Evolutionary conservation across 2,888 invertebrate genomes (phyloP), one percentile per base, ranked within the genome.

Genomic region (Drosophila dives): DNA sequence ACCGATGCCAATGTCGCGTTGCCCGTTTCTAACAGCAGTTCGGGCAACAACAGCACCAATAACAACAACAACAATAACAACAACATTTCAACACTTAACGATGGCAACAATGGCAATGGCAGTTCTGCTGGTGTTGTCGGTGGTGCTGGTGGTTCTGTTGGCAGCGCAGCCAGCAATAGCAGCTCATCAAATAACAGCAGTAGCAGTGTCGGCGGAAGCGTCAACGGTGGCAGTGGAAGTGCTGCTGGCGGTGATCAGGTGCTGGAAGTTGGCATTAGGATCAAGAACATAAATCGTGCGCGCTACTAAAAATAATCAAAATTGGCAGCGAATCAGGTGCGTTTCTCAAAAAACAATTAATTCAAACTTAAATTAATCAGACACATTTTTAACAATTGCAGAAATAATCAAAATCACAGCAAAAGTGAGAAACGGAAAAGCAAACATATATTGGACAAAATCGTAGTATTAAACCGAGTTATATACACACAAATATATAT

Each of bases 221-320:
- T 29, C 5, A 29, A 2, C 23, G 23, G 23, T 23, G 23, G 29
- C 29, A 5, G 29, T 29, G 29, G 29, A 0, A 66, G 55, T 1
- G 68, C 62, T 29, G 32, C 66, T 26, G 64, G 40, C 29, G 87
- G 84, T 4, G 93, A 93, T 42, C 92, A 92, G 73, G 91, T 92
- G 54, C 82, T 93, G 56, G 93, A 93, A 80, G 92, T 93, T 54
- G 92, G 92, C 72, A 92, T 93, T 72, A 91, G 93, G 65, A 92
- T 93, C 66, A 92, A 92, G 80, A 92, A 92, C 81, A 90, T 91
- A 64, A 92, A 92, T 83, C 83, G 92, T 58, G 89, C 87, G 50
- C 90, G 92, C 38, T 92, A 91, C 77, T 91, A 83, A 77, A 48
- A 8, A 40, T 1, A 34, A 32, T 6, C 29, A 29, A 4, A 11